phyloP scores from a whole-genome alignment of 2,113 vertebrate genomes.

The Equus przewalskii region DNA sequence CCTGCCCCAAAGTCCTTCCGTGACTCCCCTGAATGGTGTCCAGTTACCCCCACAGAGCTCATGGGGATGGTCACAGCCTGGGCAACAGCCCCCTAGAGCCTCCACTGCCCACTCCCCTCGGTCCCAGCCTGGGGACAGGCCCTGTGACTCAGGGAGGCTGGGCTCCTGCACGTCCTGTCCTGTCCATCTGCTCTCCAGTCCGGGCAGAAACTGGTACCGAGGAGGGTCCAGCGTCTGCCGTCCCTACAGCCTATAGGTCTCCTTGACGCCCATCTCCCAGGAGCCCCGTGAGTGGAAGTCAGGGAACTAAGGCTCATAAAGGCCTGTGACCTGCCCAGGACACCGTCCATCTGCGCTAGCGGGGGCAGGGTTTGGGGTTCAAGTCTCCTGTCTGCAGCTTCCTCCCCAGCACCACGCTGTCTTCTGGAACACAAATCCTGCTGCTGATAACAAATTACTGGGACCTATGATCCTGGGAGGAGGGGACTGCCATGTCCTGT shows the following conservation, averaged over 20 bases:
- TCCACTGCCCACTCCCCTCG: neutral
- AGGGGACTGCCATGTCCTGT: accelerated
- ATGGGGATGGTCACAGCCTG: accelerated
- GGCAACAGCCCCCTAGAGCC: neutral
- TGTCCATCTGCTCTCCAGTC: neutral
- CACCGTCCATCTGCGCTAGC: accelerated
- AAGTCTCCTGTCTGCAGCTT: neutral
- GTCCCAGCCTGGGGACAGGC: accelerated
- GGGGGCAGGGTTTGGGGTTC: neutral
- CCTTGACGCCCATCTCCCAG: neutral
- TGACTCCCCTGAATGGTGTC: neutral
- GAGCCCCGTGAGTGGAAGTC: neutral
- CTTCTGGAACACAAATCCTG: neutral
- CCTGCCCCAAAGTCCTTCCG: neutral
- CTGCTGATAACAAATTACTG: neutral
- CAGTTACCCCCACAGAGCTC: neutral
- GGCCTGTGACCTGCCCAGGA: accelerated
- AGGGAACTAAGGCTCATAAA: neutral
- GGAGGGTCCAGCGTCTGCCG: no score
- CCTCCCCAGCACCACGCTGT: neutral
- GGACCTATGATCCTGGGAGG: accelerated
- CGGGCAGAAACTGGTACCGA: neutral
- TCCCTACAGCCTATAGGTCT: accelerated
- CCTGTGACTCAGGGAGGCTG: neutral
- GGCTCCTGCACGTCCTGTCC: neutral